Evolutionary conservation across 2,113 vertebrate genomes (phyloP), one percentile per base, ranked within the genome.

Genomic region (Piaya cayana): DNA sequence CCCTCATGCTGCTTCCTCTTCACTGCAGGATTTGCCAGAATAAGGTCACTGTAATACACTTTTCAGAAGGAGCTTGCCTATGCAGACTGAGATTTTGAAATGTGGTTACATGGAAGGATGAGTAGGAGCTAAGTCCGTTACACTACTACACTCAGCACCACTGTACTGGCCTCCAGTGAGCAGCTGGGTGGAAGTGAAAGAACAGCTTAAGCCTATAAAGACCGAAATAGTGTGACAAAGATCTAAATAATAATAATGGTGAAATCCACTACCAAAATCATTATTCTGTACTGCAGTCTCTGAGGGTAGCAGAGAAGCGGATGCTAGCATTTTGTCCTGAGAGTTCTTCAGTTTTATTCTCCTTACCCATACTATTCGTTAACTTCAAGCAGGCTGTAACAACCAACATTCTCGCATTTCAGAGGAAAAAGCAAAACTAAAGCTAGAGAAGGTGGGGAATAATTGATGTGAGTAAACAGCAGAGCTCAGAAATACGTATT

Each of bases 81-180:
- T 70, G 79, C 72, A 65, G 42, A n/a, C 59, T 37, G 34, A 59
- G 76, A 81, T 91, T 62, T 50, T 71, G 83, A 88, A 91, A 88
- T 55, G 21, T 80, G 63, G 45, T 45, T 90, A 85, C 50, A 80
- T 6, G 27, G 60, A 91, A 68, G 69, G 47, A 91, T 68, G 62
- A 94, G 71, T 45, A 65, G 53, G 45, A 79, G 43, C 49, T 90
- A 85, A 95, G 63, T 43, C 53, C 78, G 50, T 94, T 92, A 88
- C 43, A 32, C 39, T 76, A 10, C 22, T 62, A 37, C 34, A n/a
- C 37, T 83, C 68, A 86, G 68, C 60, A 81, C 6, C 18, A 56
- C 37, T 37, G 39, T 9, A n/a, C 42, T 77, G 37, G 45, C 75
- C 45, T 82, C 75, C 50, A 81, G 34, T 45, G 71, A 88, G 42